Evolutionary conservation across 2,888 invertebrate species (phyloP).

Genomic region (Smittia aterrima): DNA sequence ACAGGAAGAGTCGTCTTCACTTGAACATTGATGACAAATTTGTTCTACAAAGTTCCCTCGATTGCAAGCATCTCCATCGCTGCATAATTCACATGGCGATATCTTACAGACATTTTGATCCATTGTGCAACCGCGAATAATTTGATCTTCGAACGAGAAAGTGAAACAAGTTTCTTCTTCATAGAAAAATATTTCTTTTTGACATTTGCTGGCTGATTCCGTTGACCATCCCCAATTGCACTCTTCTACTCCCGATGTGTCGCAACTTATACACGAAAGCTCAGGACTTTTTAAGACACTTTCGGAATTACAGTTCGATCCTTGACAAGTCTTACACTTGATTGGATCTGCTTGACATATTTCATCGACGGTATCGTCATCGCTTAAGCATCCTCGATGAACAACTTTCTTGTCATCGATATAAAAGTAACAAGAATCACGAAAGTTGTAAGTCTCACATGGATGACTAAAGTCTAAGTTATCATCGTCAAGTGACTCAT

Average conservation of each 20-base stretch:
- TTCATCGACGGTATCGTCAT: background rate
- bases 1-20: background rate
- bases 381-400: constrained; percentile 16
- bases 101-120: constrained; percentile 20
- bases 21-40: constrained; percentile 3
- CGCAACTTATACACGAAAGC: constrained; percentile 25
- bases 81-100: background rate
- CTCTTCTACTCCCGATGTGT: background rate
- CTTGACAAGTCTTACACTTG: constrained; percentile 20
- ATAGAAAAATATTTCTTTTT: constrained; percentile 1
- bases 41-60: background rate
- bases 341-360: background rate
- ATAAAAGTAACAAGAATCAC: constrained; percentile 26
- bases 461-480: background rate
- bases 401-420: constrained; percentile 2
- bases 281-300: background rate
- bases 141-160: background rate
- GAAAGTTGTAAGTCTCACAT: constrained; percentile 30
- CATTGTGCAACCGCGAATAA: constrained; percentile 24
- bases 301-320: constrained; percentile 22
- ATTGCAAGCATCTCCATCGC: constrained; percentile 6
- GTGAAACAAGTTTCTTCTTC: constrained; percentile 17
- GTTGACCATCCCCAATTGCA: constrained; percentile 24
- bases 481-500: background rate
- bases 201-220: background rate